A percentile compares a stretch with the other conserved stretches of the same genome.
These are phyloP conservation scores for Agapornis roseicollis DNA, from an alignment of 2,113 vertebrate genomes.

Conservation along the genomic window DNA sequence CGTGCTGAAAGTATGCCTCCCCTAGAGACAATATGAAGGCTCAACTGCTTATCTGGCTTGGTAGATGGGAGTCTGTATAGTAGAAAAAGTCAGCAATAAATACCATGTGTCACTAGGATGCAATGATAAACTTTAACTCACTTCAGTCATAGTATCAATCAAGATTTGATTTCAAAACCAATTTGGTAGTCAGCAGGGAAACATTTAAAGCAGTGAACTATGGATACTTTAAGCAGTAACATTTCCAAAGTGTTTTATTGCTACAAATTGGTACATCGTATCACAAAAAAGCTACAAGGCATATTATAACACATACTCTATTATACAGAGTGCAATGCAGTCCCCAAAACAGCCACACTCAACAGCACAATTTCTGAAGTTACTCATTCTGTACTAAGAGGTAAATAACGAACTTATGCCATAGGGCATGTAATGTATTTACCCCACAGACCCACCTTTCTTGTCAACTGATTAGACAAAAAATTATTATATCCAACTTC, in stretches of 20 bases:
- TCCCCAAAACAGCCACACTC: constrained; percentile 68
- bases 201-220: not conserved
- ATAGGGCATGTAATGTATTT: constrained; percentile 58
- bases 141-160: not conserved
- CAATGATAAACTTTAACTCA: not conserved
- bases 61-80: not conserved
- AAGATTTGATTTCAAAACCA: not conserved
- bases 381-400: constrained; percentile 56
- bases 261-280: constrained; percentile 75
- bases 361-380: constrained; percentile 64
- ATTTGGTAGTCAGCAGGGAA: not conserved
- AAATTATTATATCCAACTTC: constrained; percentile 63
- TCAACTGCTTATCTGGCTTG: not conserved
- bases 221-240: not conserved
- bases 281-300: constrained; percentile 74
- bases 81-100: not conserved
- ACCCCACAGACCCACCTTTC: constrained; percentile 50
- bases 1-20: not conserved
- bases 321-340: constrained; percentile 70
- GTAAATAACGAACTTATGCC: constrained; percentile 44
- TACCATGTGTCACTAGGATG: not conserved
- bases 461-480: constrained; percentile 64
- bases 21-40: not conserved
- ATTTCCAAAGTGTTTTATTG: constrained; percentile 74
- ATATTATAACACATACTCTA: constrained; percentile 69